Evolutionary conservation across 2,113 vertebrate species (phyloP), one percentile per base, ranked within the genome.

Genomic region (Bambusicola thoracicus): DNA sequence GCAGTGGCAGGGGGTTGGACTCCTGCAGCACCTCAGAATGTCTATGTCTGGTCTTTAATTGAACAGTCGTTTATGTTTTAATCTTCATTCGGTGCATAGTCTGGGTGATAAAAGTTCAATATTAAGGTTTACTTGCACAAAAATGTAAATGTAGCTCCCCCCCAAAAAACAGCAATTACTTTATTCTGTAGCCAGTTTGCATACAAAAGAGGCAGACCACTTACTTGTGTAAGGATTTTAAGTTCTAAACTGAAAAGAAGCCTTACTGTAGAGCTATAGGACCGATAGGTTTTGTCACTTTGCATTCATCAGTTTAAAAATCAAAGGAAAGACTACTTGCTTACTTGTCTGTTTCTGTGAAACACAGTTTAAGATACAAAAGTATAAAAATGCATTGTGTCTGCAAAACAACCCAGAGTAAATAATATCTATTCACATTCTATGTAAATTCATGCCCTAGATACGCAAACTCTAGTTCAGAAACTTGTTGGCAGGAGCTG

Each of bases 351-450:
- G 12, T 78, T 88, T 94, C 66, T 84, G 72, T 84, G 30, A 85
- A 91, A 81, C 32, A 49, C 0, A 0, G 3, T 85, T 95, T 80
- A 81, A 86, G 72, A 86, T 90, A 83, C 70, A 72, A 27, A 81
- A 89, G 18, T 46, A 55, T 21, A 86, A 88, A 89, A 92, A 67
- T 25, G 19, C 48, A 51, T 75, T 74, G 63, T 48, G 75, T 83
- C 53, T 76, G 38, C 49, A 91, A 81, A 95, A 83, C 55, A 81
- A 90, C 48, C 65, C 63, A 13, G 70, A 81, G 58, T 92, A 93
- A 96, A 96, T 73, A 93, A 73, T 69, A 92, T 56, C 78, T 96
- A 48, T 80, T 89, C 79, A 69, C 83, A 85, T 34, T 58, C 32
- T 76, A 40, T 84, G 90, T 88, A 87, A 89, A 92, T 91, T 94